A percentile compares a stretch with the other conserved stretches of the same genome.
Evolutionary conservation across 2,888 invertebrate genomes (phyloP).

Genomic region (Caenorhabditis afra): DNA sequence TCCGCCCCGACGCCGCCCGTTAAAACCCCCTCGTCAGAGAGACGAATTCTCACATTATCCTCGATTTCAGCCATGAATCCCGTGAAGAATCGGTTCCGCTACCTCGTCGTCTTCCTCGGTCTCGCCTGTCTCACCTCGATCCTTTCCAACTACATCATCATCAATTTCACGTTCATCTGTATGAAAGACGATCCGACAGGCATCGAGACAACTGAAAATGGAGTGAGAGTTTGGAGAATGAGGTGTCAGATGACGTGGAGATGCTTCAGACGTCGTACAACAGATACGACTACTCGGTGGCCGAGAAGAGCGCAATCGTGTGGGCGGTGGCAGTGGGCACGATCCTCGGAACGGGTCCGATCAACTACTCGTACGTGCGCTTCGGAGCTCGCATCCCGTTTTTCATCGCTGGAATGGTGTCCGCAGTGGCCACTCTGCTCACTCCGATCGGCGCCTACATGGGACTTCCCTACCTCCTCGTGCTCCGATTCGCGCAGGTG

Average conservation of each 20-base stretch:
- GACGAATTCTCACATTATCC: not conserved
- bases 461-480: slow-evolving; percentile 58
- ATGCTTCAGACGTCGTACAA: slow-evolving; percentile 65
- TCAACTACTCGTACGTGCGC: slow-evolving; percentile 71
- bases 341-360: slow-evolving; percentile 73
- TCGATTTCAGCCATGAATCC: slow-evolving; percentile 26
- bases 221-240: slow-evolving; percentile 44
- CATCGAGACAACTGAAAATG: slow-evolving; percentile 53
- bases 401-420: slow-evolving; percentile 68
- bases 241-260: not conserved
- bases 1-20: too few relatives aligned
- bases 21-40: slow-evolving; percentile 1
- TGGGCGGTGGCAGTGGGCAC: slow-evolving; percentile 75
- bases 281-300: slow-evolving; percentile 68
- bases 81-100: slow-evolving; percentile 62
- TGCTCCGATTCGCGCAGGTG: slow-evolving; percentile 63
- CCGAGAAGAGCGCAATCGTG: slow-evolving; percentile 69
- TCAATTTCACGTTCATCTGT: slow-evolving; percentile 74
- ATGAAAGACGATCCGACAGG: slow-evolving; percentile 70
- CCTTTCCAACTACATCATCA: slow-evolving; percentile 69
- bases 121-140: slow-evolving; percentile 68
- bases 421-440: slow-evolving; percentile 61
- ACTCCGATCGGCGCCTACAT: slow-evolving; percentile 64
- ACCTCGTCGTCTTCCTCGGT: slow-evolving; percentile 61
- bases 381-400: slow-evolving; percentile 73